Base-by-base conservation (phyloP, 2,797 vertebrate genomes). In the Enteromius afrohamiltoni region DNA sequence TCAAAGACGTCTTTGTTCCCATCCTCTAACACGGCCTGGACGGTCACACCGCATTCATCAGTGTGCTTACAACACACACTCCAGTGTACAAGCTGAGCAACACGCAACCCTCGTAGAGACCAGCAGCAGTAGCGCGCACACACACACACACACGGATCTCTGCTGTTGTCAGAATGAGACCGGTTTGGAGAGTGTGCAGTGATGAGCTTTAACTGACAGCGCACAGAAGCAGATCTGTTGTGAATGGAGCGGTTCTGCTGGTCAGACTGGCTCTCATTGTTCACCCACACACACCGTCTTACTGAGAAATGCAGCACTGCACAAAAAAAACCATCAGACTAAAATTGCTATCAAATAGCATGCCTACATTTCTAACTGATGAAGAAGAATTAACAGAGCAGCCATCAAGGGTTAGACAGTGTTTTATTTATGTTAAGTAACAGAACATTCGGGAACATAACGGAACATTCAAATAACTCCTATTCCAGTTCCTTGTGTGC, bases 1-100 rank as follows among this genome's bases (percentile, higher is more conserved):
- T 94, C 88, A 94, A 94, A 91, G 93, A 91, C 73, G 86, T 86
- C 90, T 93, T 95, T 95, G 92, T 95, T 84, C 84, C 51, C 40
- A 17, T 68, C 45, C 49, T 65, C 31, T 75, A 64, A 67, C 29
- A 6, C 8, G 9, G 26, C 53, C 51, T 9, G 16, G 60, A 29
- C 55, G 49, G 34, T 70, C 79, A 79, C 82, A 49, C 40, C 29
- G 31, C n/a, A 69, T 67, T 49, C 67, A 65, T 75, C 49, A 67
- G 7, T 51, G 21, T 58, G 2, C 62, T 73, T 21, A 71, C 23
- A 6, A 29, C 29, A 58, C 31, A 85, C 40, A 45, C 26, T n/a
- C 45, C 40, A 45, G 47, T n/a, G 62, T n/a, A 40, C 37, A 6
- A 34, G 8, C 45, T 26, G 5, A 47, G 23, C 67, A 64, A 64